These are phyloP conservation scores for Paedocypris micromegethes DNA, from an alignment of 2,797 vertebrate species.

Conservation along the genomic window DNA sequence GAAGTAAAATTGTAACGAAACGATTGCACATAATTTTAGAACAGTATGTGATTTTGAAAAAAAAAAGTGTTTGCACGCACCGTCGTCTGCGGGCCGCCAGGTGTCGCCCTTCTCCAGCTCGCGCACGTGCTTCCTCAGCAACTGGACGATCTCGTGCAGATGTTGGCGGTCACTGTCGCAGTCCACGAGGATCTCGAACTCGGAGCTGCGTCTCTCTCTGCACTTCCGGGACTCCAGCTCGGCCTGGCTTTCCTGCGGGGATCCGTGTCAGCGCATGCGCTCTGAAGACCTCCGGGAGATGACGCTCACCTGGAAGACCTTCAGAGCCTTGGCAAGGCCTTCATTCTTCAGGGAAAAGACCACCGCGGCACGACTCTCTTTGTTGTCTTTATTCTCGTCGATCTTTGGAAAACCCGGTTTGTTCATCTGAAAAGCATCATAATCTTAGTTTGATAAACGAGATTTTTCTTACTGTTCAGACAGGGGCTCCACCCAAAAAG, in stretches of 20 bases:
- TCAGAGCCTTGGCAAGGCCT: slow-evolving; percentile 90
- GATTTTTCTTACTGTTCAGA: too few relatives aligned
- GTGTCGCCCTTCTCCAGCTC: slow-evolving; percentile 83
- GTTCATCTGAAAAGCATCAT: slow-evolving; percentile 69
- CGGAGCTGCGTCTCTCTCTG: slow-evolving; percentile 82
- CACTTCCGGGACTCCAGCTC: slow-evolving; percentile 95
- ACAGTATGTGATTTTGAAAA: neutral
- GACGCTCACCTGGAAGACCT: slow-evolving; percentile 84
- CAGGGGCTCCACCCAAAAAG: too few relatives aligned
- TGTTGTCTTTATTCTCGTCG: slow-evolving; percentile 90
- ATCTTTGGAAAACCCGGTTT: slow-evolving; percentile 81
- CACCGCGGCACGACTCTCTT: slow-evolving; percentile 79
- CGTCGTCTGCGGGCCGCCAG: slow-evolving; percentile 65
- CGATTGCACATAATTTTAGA: too few relatives aligned
- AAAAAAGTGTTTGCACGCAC: slow-evolving; percentile 7
- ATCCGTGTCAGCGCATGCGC: neutral
- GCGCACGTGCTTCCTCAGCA: slow-evolving; percentile 83
- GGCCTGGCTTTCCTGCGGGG: slow-evolving; percentile 89
- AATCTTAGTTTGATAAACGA: too few relatives aligned
- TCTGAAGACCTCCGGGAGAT: too few relatives aligned
- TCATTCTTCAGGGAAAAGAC: slow-evolving; percentile 98
- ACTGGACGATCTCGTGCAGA: slow-evolving; percentile 86
- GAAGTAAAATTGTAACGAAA: too few relatives aligned
- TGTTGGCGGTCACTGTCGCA: slow-evolving; percentile 92
- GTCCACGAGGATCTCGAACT: slow-evolving; percentile 96